Base-by-base conservation (phyloP, 2,797 vertebrate genomes). In the Arremon aurantiirostris region DNA sequence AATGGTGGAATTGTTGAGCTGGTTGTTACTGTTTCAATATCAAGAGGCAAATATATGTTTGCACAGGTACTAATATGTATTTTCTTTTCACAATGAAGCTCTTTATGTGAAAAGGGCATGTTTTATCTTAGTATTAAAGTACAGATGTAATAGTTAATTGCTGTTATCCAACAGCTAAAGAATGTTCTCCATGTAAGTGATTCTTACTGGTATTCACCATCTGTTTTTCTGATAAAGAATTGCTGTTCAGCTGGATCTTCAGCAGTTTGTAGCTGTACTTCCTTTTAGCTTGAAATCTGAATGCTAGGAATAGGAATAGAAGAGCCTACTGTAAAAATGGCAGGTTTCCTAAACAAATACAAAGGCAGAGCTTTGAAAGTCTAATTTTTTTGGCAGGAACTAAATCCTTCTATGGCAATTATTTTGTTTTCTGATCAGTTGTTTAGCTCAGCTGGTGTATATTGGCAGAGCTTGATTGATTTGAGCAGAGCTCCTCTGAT, bases 351-450 rank as follows among this genome's bases (percentile, higher is more conserved):
- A 83, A 92, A 60, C 14, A 49, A 82, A 63, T 24, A 66, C 12
- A 32, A 91, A 82, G 30, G 12, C 47, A 89, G 56, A 90, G 9
- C 53, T 81, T 84, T 76, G 76, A 68, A 94, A 80, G 41, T 57
- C 39, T 77, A 23, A 83, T 93, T 80, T 82, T 4, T 82, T 87
- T 75, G 39, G 32, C 65, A 81, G 35, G 17, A 85, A 14, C 12
- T 59, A 35, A 23, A 53, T 49, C 32, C 9, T 77, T 92, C 84
- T 63, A 61, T 78, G 84, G 64, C 47, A 89, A 81, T 68, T 82
- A 84, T 76, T 96, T 93, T 81, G 37, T 90, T 92, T 91, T 86
- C 32, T 65, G 37, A 53, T 80, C 49, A 55, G 20, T 89, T 68
- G 24, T 70, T 82, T 56, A 92, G 22, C 26, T 66, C 81, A 92